These are phyloP conservation scores for Sturnira hondurensis DNA, from an alignment of 2,113 vertebrate species.

Conservation along the genomic window DNA sequence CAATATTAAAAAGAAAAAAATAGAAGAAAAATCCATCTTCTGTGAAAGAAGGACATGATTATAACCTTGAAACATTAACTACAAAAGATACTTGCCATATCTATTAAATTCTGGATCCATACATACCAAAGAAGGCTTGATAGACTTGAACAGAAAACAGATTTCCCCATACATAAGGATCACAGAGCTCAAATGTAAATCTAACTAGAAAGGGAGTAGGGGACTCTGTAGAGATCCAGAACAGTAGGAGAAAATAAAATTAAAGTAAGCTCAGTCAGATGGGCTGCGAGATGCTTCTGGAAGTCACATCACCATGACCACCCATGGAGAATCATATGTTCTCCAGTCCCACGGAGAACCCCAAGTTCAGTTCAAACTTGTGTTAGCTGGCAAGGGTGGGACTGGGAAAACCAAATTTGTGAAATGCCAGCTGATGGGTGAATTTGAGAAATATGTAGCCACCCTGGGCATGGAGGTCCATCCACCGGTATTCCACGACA, in stretches of 20 bases:
- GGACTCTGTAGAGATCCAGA: neutral
- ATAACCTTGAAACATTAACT: constrained; percentile 34
- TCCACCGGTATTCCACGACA: too few relatives aligned
- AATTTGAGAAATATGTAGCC: too few relatives aligned
- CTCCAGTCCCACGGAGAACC: too few relatives aligned
- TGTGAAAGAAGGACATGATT: neutral
- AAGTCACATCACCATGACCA: too few relatives aligned
- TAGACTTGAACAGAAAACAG: constrained; percentile 1
- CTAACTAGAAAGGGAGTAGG: neutral
- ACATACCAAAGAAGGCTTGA: neutral
- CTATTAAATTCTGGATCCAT: neutral
- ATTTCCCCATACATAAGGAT: neutral
- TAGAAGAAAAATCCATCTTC: neutral
- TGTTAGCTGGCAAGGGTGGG: too few relatives aligned
- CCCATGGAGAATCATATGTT: too few relatives aligned
- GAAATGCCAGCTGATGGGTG: too few relatives aligned
- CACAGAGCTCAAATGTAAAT: neutral
- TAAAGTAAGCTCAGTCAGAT: neutral
- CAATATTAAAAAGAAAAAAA: constrained; percentile 21
- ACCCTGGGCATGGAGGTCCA: too few relatives aligned
- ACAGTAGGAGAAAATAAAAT: neutral
- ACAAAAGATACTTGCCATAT: constrained; percentile 6
- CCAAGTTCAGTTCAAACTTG: too few relatives aligned
- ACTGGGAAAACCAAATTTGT: too few relatives aligned
- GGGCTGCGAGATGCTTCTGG: too few relatives aligned